Conservation (phyloP, 2,113 vertebrate genomes). For the Oxygymnocypris stewartii region DNA sequence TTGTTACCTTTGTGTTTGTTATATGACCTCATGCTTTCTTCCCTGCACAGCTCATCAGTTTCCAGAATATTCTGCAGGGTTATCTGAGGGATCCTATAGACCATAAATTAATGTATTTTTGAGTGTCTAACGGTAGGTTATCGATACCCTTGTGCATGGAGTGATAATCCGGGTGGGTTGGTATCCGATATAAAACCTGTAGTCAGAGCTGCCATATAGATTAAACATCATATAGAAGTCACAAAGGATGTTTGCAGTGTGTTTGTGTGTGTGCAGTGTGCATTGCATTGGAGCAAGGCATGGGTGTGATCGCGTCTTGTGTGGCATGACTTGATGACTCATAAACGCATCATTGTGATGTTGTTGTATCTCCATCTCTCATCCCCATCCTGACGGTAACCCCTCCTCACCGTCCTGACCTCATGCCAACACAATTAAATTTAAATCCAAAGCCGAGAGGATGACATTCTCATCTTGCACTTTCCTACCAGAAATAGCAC, state of each 20-base stretch:
- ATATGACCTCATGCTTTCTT: constrained; percentile 2
- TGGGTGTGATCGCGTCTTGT: constrained; percentile 39
- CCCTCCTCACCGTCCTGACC: not conserved
- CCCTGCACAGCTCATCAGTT: not conserved
- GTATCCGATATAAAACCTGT: not conserved
- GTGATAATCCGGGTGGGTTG: not conserved
- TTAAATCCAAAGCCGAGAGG: not conserved
- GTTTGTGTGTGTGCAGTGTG: not conserved
- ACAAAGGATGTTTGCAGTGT: not conserved
- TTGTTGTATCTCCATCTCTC: constrained; percentile 41
- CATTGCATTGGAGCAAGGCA: constrained; percentile 22
- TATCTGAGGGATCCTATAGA: not conserved
- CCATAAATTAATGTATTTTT: not conserved
- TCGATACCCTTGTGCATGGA: not conserved
- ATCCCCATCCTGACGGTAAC: constrained; percentile 67
- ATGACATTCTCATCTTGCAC: not conserved
- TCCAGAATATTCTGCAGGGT: not conserved
- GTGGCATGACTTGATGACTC: constrained; percentile 58
- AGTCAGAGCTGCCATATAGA: not conserved
- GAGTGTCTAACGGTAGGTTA: not conserved
- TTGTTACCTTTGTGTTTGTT: constrained; percentile 29
- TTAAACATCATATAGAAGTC: not conserved
- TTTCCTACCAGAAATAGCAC: not conserved
- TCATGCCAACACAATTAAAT: constrained; percentile 33
- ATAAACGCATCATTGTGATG: constrained; percentile 41